A percentile compares a stretch with the other conserved stretches of the same genome.
These are phyloP conservation scores for Sebastes trivittatus DNA, from an alignment of 2,797 vertebrate genomes.

Conservation along the genomic window DNA sequence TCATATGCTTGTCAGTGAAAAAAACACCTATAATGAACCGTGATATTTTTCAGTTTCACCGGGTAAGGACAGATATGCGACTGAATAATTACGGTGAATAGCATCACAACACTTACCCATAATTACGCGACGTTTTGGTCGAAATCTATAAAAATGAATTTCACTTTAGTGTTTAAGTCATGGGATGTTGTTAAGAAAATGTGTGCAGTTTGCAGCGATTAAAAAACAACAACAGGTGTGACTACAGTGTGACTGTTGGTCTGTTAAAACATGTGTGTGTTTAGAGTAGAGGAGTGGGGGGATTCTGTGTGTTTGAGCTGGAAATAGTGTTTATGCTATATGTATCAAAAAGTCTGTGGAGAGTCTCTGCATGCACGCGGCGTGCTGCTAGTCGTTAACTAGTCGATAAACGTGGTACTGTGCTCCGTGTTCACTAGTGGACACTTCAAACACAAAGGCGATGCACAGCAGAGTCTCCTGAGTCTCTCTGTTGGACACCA, in stretches of 20 bases:
- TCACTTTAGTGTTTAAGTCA: slow-evolving; percentile 9
- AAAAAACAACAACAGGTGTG: slow-evolving; percentile 50
- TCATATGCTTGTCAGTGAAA: background rate
- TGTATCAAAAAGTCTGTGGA: slow-evolving; percentile 58
- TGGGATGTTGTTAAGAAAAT: background rate
- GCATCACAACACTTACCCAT: background rate
- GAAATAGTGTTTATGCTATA: slow-evolving; percentile 65
- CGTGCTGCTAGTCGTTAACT: slow-evolving; percentile 90
- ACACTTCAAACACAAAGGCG: slow-evolving; percentile 95
- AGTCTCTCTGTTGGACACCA: slow-evolving; percentile 95
- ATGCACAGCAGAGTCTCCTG: slow-evolving; percentile 97
- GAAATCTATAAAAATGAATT: background rate
- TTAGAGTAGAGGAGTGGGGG: slow-evolving; percentile 25
- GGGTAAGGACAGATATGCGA: background rate
- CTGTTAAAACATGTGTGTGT: slow-evolving; percentile 49
- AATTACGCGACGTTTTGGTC: background rate
- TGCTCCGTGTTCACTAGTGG: slow-evolving; percentile 94
- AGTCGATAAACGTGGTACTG: slow-evolving; percentile 97
- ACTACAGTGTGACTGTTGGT: slow-evolving; percentile 70
- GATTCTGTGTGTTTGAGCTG: slow-evolving; percentile 49
- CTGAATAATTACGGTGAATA: background rate
- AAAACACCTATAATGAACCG: background rate
- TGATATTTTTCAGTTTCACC: background rate
- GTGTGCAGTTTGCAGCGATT: slow-evolving; percentile 12
- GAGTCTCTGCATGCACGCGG: slow-evolving; percentile 60